phyloP scores from a whole-genome alignment of 1,140 invertebrate species.

The Coptotermes formosanus region DNA sequence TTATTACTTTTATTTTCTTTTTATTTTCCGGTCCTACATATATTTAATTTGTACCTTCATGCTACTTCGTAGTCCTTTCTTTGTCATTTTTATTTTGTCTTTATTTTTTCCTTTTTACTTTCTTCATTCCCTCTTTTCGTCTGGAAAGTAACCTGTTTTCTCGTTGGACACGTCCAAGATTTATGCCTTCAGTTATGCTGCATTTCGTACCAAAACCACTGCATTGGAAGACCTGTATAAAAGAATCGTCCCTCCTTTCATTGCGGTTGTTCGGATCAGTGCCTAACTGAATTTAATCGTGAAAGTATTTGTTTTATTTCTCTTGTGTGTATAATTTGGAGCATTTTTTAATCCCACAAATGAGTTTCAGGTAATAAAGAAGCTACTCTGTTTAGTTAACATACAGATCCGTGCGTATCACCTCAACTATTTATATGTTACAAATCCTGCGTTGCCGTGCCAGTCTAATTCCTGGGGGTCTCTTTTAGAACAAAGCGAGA shows the following conservation, averaged over 20 bases:
- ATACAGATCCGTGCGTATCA: neutral
- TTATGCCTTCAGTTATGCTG: too few species aligned
- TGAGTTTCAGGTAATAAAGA: neutral
- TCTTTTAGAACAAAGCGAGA: neutral
- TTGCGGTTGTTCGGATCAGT: neutral
- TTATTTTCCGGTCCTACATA: too few species aligned
- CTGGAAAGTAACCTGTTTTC: too few species aligned
- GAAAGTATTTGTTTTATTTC: neutral
- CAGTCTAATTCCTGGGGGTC: conserved; percentile 5
- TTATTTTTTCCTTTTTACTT: too few species aligned
- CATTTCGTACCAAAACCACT: too few species aligned
- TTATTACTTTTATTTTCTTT: too few species aligned
- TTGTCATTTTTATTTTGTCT: too few species aligned
- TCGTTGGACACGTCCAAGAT: too few species aligned
- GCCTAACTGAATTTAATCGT: neutral
- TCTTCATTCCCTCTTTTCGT: too few species aligned
- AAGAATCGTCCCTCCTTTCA: neutral
- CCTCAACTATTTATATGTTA: conserved; percentile 15
- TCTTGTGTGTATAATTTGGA: neutral
- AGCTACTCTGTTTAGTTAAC: neutral
- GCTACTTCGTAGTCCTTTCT: too few species aligned
- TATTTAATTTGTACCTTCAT: too few species aligned
- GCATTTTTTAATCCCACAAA: conserved; percentile 15
- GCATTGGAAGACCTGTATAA: too few species aligned
- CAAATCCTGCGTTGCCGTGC: neutral